phyloP scores from a whole-genome alignment of 2,797 vertebrate genomes.

The Peromyscus melanophrys region DNA sequence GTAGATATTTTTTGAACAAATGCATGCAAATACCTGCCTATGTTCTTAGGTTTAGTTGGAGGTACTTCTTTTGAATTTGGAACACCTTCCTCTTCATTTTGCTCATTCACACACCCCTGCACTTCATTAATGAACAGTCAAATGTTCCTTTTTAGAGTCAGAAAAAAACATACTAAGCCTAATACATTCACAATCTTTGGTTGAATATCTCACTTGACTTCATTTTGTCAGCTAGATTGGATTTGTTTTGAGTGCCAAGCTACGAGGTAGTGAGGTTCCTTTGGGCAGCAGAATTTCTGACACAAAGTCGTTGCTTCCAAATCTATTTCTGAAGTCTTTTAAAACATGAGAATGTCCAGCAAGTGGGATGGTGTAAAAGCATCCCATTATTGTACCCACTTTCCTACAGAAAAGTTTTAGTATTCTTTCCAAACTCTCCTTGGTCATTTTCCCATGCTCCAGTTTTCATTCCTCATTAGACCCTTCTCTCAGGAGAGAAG shows the following conservation, averaged over 20 bases:
- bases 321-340: constrained; percentile 49
- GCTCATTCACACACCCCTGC: constrained; percentile 46
- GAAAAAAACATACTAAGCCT: constrained; percentile 17
- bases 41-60: not conserved
- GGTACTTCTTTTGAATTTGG: constrained; percentile 23
- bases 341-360: not conserved
- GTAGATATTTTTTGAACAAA: not conserved
- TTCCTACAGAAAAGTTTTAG: constrained; percentile 34
- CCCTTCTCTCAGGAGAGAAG: not conserved
- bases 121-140: constrained; percentile 68
- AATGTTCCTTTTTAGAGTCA: not conserved
- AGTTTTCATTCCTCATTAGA: not conserved
- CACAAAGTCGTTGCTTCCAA: constrained; percentile 63
- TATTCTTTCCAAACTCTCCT: not conserved
- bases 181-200: constrained; percentile 61
- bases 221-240: constrained; percentile 64
- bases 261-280: constrained; percentile 68
- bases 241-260: constrained; percentile 52
- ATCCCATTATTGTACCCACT: not conserved
- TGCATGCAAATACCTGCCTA: not conserved
- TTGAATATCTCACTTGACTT: constrained; percentile 61
- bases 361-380: not conserved
- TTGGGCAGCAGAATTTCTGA: constrained; percentile 60
- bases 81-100: not conserved
- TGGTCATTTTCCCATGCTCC: not conserved